Conservation (phyloP, 2,888 invertebrate genomes). For the Adineta ricciae region DNA sequence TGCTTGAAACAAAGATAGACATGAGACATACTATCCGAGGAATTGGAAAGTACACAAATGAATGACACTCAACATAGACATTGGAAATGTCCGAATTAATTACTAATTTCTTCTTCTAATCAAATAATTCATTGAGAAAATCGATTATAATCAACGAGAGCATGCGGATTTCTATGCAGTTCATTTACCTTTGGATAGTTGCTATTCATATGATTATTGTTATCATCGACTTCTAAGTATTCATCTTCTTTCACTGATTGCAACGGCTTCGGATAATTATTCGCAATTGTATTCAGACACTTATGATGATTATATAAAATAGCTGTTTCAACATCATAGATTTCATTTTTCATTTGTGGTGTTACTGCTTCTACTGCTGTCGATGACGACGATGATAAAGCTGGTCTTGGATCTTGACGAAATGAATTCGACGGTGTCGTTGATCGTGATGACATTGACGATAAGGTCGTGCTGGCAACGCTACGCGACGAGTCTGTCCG, state of each 20-base stretch:
- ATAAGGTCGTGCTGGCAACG: neutral
- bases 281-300: neutral
- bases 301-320: neutral
- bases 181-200: neutral
- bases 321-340: neutral
- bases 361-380: neutral
- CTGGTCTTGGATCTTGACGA: neutral
- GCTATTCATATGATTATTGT: neutral
- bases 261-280: neutral
- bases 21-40: neutral
- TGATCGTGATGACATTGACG: neutral
- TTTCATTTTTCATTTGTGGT: neutral
- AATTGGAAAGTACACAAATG: neutral
- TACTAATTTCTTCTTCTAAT: neutral
- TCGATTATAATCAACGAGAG: neutral
- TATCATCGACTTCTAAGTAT: neutral
- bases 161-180: neutral
- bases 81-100: neutral
- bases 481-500: neutral
- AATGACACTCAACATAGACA: neutral
- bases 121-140: neutral
- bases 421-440: neutral
- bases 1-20: neutral
- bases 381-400: neutral
- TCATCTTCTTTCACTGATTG: conserved; percentile 14